phyloP scores from a whole-genome alignment of 2,797 vertebrate genomes.

The Acestrorhynchus altus region DNA sequence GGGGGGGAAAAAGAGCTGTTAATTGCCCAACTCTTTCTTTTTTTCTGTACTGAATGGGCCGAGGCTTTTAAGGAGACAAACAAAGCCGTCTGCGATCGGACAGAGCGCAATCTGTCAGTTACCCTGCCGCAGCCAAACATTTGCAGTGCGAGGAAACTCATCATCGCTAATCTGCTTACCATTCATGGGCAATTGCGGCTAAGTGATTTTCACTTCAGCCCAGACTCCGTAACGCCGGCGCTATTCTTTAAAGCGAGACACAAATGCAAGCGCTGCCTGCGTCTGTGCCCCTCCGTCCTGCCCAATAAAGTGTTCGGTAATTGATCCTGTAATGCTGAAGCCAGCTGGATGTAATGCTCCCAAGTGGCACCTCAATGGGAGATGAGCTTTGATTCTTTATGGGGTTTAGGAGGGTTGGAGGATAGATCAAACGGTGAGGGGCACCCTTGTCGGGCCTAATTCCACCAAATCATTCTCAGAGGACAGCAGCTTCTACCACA shows the following conservation, averaged over 20 bases:
- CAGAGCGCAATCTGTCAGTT: slow-evolving; percentile 62
- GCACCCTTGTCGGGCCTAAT: slow-evolving; percentile 31
- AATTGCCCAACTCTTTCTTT: slow-evolving; percentile 52
- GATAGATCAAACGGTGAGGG: slow-evolving; percentile 41
- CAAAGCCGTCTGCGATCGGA: slow-evolving; percentile 64
- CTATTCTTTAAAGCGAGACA: slow-evolving; percentile 5
- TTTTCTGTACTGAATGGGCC: slow-evolving; percentile 40
- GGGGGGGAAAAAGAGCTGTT: slow-evolving; percentile 50
- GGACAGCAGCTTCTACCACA: slow-evolving; percentile 21
- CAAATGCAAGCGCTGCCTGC: slow-evolving; percentile 41
- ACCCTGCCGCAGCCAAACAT: slow-evolving; percentile 68
- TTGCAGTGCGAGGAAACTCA: slow-evolving; percentile 72
- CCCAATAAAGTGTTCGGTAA: slow-evolving; percentile 51
- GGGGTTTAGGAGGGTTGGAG: not conserved
- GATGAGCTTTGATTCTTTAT: slow-evolving; percentile 49
- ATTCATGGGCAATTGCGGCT: slow-evolving; percentile 70
- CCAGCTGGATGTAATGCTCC: slow-evolving; percentile 33
- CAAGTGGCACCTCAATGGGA: slow-evolving; percentile 36
- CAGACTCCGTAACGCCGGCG: slow-evolving; percentile 49
- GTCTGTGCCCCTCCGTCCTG: slow-evolving; percentile 57
- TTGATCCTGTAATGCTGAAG: slow-evolving; percentile 44
- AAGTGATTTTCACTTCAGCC: slow-evolving; percentile 75
- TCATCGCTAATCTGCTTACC: slow-evolving; percentile 75
- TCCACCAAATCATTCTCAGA: slow-evolving; percentile 48
- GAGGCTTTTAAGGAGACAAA: slow-evolving; percentile 57